Percentiles rank a stretch among this genome's conserved stretches.
phyloP scores from a whole-genome alignment of 2,113 vertebrate species.

The Gymnogyps californianus region DNA sequence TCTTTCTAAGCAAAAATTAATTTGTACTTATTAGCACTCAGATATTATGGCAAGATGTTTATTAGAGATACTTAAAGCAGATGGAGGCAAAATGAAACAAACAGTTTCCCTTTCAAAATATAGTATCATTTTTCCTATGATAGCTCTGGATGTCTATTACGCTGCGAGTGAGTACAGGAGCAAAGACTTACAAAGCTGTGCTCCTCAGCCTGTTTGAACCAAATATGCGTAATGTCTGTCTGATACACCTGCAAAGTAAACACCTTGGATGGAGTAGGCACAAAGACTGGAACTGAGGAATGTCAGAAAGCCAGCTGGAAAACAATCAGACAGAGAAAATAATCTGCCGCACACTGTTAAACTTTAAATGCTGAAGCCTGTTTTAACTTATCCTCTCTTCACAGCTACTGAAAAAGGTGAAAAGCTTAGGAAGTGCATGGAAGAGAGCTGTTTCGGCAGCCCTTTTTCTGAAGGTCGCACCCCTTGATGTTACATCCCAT shows the following conservation, averaged over 20 bases:
- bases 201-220: neutral
- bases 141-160: neutral
- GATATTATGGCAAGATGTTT: neutral
- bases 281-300: neutral
- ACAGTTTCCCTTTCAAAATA: neutral
- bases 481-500: too few species aligned
- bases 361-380: neutral
- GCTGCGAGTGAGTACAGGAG: fast-evolving
- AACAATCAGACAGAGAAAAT: neutral
- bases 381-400: neutral
- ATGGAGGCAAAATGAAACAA: neutral
- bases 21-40: neutral
- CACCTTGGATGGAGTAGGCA: neutral
- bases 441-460: neutral
- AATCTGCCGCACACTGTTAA: neutral
- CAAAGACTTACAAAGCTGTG: neutral
- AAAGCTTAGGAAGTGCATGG: neutral
- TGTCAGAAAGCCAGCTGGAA: neutral
- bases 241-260: neutral
- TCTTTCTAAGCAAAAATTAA: neutral
- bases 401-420: neutral
- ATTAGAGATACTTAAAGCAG: neutral
- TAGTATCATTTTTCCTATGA: neutral
- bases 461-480: fast-evolving
- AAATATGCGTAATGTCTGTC: neutral